Evolutionary conservation across 2,797 vertebrate species (phyloP).

Genomic region (Mormyrus proboscirostris): DNA sequence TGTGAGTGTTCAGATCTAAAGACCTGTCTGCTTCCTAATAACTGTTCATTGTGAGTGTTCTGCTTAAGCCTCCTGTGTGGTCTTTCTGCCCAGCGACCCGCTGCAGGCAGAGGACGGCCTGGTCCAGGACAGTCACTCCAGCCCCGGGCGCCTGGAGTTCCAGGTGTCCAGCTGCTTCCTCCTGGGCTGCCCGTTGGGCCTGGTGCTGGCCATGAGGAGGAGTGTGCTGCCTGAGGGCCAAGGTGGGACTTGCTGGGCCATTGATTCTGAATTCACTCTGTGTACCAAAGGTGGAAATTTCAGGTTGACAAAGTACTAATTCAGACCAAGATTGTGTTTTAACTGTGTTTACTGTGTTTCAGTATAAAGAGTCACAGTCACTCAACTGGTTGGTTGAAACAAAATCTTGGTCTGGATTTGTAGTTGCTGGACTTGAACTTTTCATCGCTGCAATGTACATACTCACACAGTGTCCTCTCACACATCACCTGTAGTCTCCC

Average conservation of each 20-base stretch:
- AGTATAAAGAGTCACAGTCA: not conserved
- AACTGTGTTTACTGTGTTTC: not conserved
- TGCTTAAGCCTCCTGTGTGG: not conserved
- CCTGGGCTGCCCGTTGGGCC: slow-evolving; percentile 87
- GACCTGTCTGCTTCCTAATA: not conserved
- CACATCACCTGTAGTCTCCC: slow-evolving; percentile 52
- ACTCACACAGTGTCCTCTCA: not conserved
- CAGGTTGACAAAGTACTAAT: not conserved
- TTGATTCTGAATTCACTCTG: not conserved
- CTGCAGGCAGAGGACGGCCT: slow-evolving; percentile 7
- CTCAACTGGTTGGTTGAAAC: not conserved
- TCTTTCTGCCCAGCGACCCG: not conserved
- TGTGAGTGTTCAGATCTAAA: not conserved
- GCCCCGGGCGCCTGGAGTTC: slow-evolving; percentile 78
- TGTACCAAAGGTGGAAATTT: not conserved
- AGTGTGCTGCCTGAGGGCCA: slow-evolving; percentile 70
- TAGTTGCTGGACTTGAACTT: not conserved
- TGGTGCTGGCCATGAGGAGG: slow-evolving; percentile 92
- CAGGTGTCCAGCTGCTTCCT: slow-evolving; percentile 93
- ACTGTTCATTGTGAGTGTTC: not conserved
- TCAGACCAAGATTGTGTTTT: not conserved
- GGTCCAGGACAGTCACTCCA: not conserved
- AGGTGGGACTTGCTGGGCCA: not conserved
- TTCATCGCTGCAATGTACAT: not conserved
- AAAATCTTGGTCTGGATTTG: not conserved